Evolutionary conservation across 1,140 invertebrate genomes (phyloP).

Genomic region (Triops cancriformis): DNA sequence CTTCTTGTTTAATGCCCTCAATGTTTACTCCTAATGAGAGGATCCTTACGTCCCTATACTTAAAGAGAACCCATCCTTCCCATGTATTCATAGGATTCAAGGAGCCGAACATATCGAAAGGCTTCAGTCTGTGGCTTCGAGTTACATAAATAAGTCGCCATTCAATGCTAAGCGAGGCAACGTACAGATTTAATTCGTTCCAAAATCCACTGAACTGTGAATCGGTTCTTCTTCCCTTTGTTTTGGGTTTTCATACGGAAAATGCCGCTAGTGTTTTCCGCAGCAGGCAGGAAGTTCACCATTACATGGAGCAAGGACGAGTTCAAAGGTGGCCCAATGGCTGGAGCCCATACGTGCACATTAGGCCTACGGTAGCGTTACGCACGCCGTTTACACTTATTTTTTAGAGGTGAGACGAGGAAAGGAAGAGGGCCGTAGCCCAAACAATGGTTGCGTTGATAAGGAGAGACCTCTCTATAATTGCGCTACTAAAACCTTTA

Average conservation of each 20-base stretch:
- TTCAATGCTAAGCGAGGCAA: constrained; percentile 10
- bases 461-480: background rate
- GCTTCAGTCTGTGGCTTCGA: background rate
- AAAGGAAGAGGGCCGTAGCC: background rate
- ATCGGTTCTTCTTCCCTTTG: background rate
- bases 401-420: background rate
- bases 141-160: background rate
- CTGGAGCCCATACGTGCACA: background rate
- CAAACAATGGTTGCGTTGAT: background rate
- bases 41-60: no score
- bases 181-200: background rate
- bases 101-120: background rate
- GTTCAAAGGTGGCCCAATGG: background rate
- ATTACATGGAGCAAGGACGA: background rate
- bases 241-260: background rate
- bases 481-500: background rate
- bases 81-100: no score
- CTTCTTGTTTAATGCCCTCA: no score
- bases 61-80: no score
- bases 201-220: background rate
- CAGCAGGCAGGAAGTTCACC: background rate
- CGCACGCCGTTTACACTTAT: background rate
- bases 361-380: background rate
- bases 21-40: no score
- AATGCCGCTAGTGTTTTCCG: background rate